Conservation (phyloP, 2,113 vertebrate species). For the Syrrhaptes paradoxus region DNA sequence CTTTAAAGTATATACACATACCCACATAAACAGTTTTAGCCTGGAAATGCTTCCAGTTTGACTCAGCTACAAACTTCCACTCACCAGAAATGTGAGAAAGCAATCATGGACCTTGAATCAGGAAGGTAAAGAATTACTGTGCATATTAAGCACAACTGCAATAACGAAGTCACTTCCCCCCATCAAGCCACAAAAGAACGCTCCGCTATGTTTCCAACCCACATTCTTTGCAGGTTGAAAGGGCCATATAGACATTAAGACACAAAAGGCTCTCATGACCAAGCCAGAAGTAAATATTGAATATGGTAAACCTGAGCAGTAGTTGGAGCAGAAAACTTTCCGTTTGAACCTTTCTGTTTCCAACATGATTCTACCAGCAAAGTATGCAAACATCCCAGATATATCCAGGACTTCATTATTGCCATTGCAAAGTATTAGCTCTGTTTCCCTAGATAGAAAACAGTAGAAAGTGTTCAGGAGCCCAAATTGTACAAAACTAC, state of each 20-base stretch:
- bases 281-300: not conserved
- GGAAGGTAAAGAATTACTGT: conserved; percentile 12
- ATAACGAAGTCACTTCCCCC: not conserved
- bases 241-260: not conserved
- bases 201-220: not conserved
- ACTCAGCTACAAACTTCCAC: conserved; percentile 36
- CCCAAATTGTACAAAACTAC: not conserved
- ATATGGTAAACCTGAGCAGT: not conserved
- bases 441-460: not conserved
- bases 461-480: not conserved
- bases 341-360: not conserved
- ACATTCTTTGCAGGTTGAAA: not conserved
- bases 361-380: not conserved
- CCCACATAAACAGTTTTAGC: not conserved
- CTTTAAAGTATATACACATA: conserved; percentile 9
- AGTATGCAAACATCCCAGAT: not conserved
- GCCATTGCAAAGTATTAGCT: not conserved
- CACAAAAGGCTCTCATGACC: not conserved
- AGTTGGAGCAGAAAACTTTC: not conserved
- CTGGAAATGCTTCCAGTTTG: conserved; percentile 27
- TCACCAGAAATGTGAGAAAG: conserved; percentile 33
- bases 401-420: not conserved
- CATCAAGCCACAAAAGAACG: not conserved
- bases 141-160: not conserved
- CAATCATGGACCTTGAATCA: not conserved